These are phyloP conservation scores for Hydrocynus forskahlii DNA, from an alignment of 2,797 vertebrate genomes.

Conservation along the genomic window DNA sequence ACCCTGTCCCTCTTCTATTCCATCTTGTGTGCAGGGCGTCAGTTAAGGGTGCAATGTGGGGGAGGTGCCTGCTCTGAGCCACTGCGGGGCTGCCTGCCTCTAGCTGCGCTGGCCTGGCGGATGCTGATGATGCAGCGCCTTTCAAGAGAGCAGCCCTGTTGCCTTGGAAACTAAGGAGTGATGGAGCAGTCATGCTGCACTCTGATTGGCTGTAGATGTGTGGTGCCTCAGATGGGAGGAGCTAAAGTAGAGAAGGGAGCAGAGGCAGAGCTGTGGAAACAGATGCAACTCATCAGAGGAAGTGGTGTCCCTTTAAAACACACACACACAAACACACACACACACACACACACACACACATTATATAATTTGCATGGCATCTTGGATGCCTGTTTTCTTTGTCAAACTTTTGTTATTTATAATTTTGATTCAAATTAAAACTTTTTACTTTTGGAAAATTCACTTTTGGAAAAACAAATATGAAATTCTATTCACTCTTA, in stretches of 20 bases:
- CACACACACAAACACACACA: constrained; percentile 3
- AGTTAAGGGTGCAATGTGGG: constrained; percentile 79
- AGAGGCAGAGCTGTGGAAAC: constrained; percentile 25
- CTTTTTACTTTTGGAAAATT: too few species aligned
- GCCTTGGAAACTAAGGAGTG: constrained; percentile 92
- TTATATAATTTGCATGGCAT: not conserved
- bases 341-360: not conserved
- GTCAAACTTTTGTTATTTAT: not conserved
- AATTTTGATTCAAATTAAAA: too few species aligned
- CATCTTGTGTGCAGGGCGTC: constrained; percentile 83
- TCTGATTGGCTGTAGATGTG: constrained; percentile 83
- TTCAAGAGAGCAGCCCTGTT: constrained; percentile 90
- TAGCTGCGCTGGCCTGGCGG: constrained; percentile 77
- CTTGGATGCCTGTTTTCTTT: not conserved
- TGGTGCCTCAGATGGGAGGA: constrained; percentile 67
- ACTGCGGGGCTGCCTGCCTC: constrained; percentile 85
- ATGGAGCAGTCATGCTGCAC: constrained; percentile 86
- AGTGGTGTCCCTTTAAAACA: not conserved
- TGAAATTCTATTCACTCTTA: not conserved
- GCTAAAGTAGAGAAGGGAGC: constrained; percentile 40
- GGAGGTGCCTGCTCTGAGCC: constrained; percentile 88
- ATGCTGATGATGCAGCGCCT: constrained; percentile 87
- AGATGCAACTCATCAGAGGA: constrained; percentile 17
- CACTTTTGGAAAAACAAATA: too few species aligned
- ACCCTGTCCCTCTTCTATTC: constrained; percentile 81